Percentiles rank a stretch among this genome's conserved stretches.
phyloP scores from a whole-genome alignment of 1,140 invertebrate species.

The Sycophila sp. region DNA sequence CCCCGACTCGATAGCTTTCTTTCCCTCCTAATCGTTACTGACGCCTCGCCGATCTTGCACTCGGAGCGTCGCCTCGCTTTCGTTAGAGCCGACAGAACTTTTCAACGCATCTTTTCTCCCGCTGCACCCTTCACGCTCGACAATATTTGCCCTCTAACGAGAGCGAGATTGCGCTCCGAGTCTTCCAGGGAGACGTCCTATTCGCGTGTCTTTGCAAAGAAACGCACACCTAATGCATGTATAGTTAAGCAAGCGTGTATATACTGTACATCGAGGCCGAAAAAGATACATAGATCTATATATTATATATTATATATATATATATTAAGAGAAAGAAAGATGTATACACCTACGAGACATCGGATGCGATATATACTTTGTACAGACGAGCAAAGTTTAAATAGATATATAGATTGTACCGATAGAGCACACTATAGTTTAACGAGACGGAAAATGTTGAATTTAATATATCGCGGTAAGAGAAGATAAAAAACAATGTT shows the following conservation, averaged over 20 bases:
- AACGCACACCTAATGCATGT: background rate
- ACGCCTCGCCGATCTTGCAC: background rate
- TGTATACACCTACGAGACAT: conserved; percentile 41
- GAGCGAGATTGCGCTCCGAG: no score
- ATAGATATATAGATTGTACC: conserved; percentile 31
- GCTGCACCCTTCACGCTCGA: no score
- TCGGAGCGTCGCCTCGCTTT: background rate
- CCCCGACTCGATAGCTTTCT: background rate
- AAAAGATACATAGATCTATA: conserved; percentile 2
- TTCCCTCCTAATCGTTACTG: background rate
- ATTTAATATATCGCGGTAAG: conserved; percentile 47
- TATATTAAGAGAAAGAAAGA: conserved; percentile 11
- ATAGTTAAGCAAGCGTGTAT: background rate
- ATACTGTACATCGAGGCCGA: background rate
- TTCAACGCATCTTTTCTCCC: no score
- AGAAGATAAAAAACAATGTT: conserved; percentile 66
- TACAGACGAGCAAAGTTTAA: conserved; percentile 46
- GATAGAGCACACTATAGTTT: conserved; percentile 31
- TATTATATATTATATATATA: background rate
- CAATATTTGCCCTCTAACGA: no score
- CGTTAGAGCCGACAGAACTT: background rate
- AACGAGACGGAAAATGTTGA: conserved; percentile 19
- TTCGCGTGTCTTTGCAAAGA: no score
- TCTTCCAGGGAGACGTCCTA: no score
- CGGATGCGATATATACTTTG: conserved; percentile 44